Conservation (phyloP, 2,888 invertebrate species). For the Ochropleura leucogaster region DNA sequence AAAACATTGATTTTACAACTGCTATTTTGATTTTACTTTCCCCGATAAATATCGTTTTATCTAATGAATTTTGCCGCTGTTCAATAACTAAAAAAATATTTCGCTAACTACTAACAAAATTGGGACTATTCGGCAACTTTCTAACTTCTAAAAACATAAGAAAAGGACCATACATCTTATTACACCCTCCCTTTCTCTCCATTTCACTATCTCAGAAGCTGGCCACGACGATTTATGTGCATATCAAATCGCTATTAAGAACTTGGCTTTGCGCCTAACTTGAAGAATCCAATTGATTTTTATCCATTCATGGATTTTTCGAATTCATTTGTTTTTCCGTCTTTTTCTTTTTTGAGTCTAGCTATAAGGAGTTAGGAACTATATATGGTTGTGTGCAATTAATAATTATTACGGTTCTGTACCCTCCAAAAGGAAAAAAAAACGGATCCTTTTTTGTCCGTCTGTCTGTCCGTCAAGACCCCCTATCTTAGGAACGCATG, state of each 20-base stretch:
- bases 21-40: background rate
- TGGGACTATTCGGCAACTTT: background rate
- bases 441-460: too few relatives aligned
- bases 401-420: too few relatives aligned
- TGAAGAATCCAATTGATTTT: constrained; percentile 76
- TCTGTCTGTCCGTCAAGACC: too few relatives aligned
- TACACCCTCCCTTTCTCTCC: constrained; percentile 25
- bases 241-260: constrained; percentile 79
- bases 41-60: background rate
- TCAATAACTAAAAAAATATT: background rate
- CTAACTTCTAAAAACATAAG: constrained; percentile 3
- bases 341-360: constrained; percentile 6
- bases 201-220: constrained; percentile 53
- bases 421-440: too few relatives aligned
- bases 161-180: constrained; percentile 40
- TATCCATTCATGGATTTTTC: constrained; percentile 64
- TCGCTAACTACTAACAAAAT: background rate
- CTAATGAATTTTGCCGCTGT: background rate
- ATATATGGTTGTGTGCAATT: too few relatives aligned
- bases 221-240: constrained; percentile 81
- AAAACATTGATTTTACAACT: background rate
- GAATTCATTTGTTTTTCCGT: constrained; percentile 33
- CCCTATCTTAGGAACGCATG: too few relatives aligned
- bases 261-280: constrained; percentile 65
- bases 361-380: too few relatives aligned